Percentiles rank a stretch among this genome's conserved stretches.
phyloP scores from a whole-genome alignment of 2,797 vertebrate genomes.

The Neomorphus geoffroyi region DNA sequence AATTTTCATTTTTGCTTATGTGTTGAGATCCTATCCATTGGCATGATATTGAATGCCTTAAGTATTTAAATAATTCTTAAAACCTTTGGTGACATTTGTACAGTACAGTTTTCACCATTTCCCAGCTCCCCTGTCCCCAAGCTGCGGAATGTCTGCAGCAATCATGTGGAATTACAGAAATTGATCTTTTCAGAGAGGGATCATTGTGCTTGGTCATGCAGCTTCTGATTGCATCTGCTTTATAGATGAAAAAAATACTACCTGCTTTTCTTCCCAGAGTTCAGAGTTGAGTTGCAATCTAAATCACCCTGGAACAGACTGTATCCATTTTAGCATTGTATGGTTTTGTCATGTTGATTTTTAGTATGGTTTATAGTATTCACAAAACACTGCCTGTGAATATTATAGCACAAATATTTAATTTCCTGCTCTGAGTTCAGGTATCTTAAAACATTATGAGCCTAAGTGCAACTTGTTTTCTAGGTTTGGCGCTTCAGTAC shows the following conservation, averaged over 20 bases:
- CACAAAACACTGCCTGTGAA: not conserved
- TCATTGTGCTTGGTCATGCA: not conserved
- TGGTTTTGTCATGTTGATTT: not conserved
- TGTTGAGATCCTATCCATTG: not conserved
- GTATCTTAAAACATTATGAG: slow-evolving; percentile 11
- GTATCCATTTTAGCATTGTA: not conserved
- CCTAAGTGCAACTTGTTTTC: slow-evolving; percentile 68
- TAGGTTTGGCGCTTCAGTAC: slow-evolving; percentile 99
- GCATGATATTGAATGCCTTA: not conserved
- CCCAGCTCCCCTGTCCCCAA: not conserved
- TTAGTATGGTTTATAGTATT: not conserved
- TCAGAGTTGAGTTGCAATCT: not conserved
- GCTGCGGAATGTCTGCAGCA: not conserved
- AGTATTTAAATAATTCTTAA: not conserved
- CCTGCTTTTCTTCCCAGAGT: not conserved
- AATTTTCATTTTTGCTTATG: not conserved
- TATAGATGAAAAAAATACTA: not conserved
- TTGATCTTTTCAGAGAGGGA: not conserved
- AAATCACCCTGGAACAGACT: not conserved
- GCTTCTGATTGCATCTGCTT: not conserved
- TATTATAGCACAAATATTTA: not conserved
- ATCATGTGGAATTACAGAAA: not conserved
- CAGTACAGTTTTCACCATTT: not conserved
- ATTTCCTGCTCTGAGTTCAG: not conserved
- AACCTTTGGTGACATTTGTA: not conserved